Evolutionary conservation across 2,797 vertebrate species (phyloP).

Genomic region (Chelmon rostratus): DNA sequence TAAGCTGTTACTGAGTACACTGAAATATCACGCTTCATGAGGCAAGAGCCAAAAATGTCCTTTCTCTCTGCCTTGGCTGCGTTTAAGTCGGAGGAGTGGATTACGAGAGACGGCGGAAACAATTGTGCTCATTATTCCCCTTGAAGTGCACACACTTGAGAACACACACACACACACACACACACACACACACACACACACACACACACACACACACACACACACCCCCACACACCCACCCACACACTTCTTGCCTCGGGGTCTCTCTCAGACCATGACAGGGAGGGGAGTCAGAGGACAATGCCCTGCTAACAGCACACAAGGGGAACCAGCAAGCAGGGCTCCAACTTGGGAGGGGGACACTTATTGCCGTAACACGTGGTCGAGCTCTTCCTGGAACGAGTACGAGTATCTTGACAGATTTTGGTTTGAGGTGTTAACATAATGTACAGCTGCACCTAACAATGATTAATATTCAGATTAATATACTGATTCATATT

Average conservation of each 20-base stretch:
- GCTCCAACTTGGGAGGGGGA: conserved; percentile 8
- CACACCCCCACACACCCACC: conserved; percentile 13
- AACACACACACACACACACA: conserved; percentile 16
- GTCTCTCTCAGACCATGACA: conserved; percentile 60
- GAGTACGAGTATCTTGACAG: neutral
- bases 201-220: conserved; percentile 18
- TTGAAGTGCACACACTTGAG: conserved; percentile 41
- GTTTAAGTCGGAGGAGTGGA: conserved; percentile 54
- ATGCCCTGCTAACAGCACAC: conserved; percentile 46
- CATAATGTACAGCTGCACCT: too few relatives aligned
- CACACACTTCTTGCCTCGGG: conserved; percentile 48
- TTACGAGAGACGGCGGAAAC: conserved; percentile 63
- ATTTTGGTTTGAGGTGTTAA: neutral
- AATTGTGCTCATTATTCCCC: conserved; percentile 77
- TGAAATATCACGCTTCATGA: conserved; percentile 17
- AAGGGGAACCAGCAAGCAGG: conserved; percentile 32
- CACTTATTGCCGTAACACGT: conserved; percentile 19
- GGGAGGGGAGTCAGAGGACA: conserved; percentile 54
- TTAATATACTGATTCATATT: neutral
- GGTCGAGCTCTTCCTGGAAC: neutral
- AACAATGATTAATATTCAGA: too few relatives aligned
- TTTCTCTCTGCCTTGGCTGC: conserved; percentile 30
- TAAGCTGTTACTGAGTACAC: conserved; percentile 19
- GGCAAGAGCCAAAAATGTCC: conserved; percentile 38
- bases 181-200: conserved; percentile 18